Evolutionary conservation across 2,888 invertebrate species (phyloP), one percentile per base, ranked within the genome.

Genomic region (Fragum fragum): DNA sequence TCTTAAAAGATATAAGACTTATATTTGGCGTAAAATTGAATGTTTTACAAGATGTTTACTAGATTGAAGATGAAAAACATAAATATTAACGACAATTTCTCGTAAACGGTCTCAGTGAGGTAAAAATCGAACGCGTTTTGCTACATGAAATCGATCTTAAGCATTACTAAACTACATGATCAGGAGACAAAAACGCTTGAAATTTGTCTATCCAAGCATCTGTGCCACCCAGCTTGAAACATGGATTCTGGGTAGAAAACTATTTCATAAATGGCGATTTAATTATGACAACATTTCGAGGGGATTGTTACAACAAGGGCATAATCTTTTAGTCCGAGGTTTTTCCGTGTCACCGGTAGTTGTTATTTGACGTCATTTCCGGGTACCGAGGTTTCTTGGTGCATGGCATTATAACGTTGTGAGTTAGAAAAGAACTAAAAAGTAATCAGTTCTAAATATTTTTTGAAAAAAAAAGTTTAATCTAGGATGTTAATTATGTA

Each of bases 261-360:
- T 59, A 76, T 83, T 83, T 71, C 68, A 82, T 76, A 76, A 79
- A 83, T 79, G 76, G 70, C 76, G 69, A 52, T 76, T 76, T 83
- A 83, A 83, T 79, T 73, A 83, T 79, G 55, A 59, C 73, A 32
- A 68, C 76, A 76, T 73, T 79, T 79, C 79, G 72, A 68, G 23
- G 53, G 69, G 76, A 73, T 76, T 74, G 73, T 72, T 26, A 42
- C 36, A 57, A 76, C 69, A 76, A 42, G 32, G 73, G 29, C 55
- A 52, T 73, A 83, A 83, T 83, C 83, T 77, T 73, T 74, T 59
- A 79, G 79, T 77, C 79, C 77, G 39, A 11, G 68, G 77, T 68
- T 74, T 73, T 76, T 52, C 78, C 71, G 59, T 82, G 82, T 82
- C 59, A 68, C 75, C 71, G 82, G 82, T 79, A 79, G 63, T 68